These are phyloP conservation scores for Petrocephalus microphthalmus DNA, from an alignment of 2,113 vertebrate species.

Conservation along the genomic window DNA sequence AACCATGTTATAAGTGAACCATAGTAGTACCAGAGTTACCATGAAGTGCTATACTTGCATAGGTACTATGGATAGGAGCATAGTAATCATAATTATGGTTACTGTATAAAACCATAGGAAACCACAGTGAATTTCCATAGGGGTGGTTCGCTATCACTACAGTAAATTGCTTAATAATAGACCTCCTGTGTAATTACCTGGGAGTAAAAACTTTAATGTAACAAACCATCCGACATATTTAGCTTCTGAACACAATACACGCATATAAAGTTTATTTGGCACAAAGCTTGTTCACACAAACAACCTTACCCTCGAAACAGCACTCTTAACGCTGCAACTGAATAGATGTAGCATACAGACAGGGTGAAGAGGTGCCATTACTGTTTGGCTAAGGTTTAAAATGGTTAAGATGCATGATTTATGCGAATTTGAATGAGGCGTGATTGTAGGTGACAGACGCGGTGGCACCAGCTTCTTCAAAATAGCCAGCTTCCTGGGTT, in stretches of 20 bases:
- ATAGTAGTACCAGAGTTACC: too few relatives aligned
- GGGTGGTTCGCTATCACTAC: not conserved
- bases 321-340: not conserved
- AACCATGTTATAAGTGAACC: too few relatives aligned
- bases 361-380: not conserved
- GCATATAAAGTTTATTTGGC: not conserved
- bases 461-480: not conserved
- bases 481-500: not conserved
- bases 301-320: not conserved
- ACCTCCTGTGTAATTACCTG: not conserved
- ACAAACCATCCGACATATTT: not conserved
- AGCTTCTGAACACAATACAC: not conserved
- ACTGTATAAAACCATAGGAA: too few relatives aligned
- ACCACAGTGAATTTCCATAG: too few relatives aligned
- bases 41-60: too few relatives aligned
- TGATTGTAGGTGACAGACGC: not conserved
- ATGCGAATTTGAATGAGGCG: not conserved
- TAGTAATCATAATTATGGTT: too few relatives aligned
- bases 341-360: not conserved
- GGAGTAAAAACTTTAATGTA: not conserved
- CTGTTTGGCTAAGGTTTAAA: not conserved
- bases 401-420: not conserved
- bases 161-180: not conserved
- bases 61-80: too few relatives aligned
- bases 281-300: not conserved